Evolutionary conservation across 2,113 vertebrate species (phyloP).

Genomic region (Emberiza fucata): DNA sequence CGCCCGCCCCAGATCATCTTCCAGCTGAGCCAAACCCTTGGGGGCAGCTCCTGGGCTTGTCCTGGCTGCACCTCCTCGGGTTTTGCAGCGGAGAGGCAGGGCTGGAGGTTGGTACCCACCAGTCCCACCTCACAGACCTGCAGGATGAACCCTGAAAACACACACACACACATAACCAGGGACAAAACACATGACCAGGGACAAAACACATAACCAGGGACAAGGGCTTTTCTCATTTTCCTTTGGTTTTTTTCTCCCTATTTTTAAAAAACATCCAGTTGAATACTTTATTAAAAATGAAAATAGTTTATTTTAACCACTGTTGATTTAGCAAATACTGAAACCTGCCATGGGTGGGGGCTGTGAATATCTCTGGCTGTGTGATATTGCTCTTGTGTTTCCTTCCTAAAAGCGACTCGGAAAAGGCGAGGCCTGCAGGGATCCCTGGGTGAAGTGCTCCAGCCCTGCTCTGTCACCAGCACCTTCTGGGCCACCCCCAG

Average conservation of each 20-base stretch:
- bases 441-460: neutral
- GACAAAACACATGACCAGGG: neutral
- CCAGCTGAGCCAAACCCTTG: neutral
- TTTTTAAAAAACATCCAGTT: neutral
- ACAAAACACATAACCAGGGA: neutral
- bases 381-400: neutral
- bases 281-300: constrained; percentile 36
- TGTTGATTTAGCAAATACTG: neutral
- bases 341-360: neutral
- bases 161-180: neutral
- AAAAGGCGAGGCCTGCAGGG: neutral
- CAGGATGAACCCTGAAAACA: neutral
- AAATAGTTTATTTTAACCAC: constrained; percentile 24
- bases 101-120: neutral
- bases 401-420: neutral
- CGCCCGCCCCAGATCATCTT: neutral
- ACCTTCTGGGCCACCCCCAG: neutral
- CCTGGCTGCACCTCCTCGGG: neutral
- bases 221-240: neutral
- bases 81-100: neutral
- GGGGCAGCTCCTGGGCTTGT: neutral
- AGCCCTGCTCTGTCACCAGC: neutral
- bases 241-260: neutral
- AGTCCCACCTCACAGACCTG: accelerated
- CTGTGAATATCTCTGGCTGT: neutral